Percentiles rank a stretch among this genome's conserved stretches.
Conservation (phyloP, 2,888 invertebrate genomes). For the Chrysolina oricalcia region DNA sequence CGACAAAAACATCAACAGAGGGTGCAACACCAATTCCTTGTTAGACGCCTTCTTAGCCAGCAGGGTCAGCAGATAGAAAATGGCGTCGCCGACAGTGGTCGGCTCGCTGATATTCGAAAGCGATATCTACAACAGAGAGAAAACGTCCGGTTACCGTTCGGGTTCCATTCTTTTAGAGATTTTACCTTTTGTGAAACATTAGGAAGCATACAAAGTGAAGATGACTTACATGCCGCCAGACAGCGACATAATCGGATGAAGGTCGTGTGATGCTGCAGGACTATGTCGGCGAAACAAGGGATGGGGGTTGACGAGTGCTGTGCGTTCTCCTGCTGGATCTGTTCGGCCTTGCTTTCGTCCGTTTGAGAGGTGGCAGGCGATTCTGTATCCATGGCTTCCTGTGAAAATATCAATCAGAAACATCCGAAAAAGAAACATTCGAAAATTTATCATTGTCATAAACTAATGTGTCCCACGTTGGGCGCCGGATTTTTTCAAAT, state of each 20-base stretch:
- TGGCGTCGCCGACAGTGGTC: constrained; percentile 87
- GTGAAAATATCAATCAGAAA: constrained; percentile 45
- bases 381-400: constrained; percentile 71
- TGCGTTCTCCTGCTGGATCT: constrained; percentile 71
- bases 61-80: constrained; percentile 88
- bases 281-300: constrained; percentile 85
- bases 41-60: constrained; percentile 85
- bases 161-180: constrained; percentile 34
- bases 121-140: constrained; percentile 55
- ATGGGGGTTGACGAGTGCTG: constrained; percentile 64
- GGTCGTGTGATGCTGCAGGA: constrained; percentile 83
- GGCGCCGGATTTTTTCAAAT: too few relatives aligned
- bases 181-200: constrained; percentile 67
- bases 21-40: constrained; percentile 84
- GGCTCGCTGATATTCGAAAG: constrained; percentile 75
- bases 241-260: constrained; percentile 89
- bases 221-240: constrained; percentile 83
- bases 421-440: not conserved
- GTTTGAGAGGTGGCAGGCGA: constrained; percentile 77
- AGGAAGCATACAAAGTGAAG: constrained; percentile 79
- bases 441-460: too few relatives aligned
- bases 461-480: too few relatives aligned
- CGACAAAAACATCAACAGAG: constrained; percentile 82
- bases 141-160: constrained; percentile 24
- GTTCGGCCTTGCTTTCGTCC: constrained; percentile 88